A percentile compares a stretch with the other conserved stretches of the same genome.
Evolutionary conservation across 2,113 vertebrate genomes (phyloP).

Genomic region (Atrichornis clamosus): DNA sequence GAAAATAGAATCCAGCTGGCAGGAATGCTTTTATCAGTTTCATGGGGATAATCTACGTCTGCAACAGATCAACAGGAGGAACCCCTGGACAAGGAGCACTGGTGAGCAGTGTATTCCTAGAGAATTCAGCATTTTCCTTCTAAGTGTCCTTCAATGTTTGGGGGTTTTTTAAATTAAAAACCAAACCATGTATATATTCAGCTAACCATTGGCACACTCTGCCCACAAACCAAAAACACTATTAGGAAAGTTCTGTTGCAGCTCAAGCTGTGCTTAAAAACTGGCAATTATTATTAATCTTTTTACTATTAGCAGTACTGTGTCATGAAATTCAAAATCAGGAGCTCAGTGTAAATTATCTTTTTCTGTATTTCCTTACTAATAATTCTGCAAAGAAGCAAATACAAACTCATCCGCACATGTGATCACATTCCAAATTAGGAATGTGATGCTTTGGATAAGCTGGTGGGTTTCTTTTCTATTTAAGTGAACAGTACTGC

Average conservation of each 20-base stretch:
- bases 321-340: neutral
- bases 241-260: neutral
- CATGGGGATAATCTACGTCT: neutral
- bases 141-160: neutral
- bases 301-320: neutral
- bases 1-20: neutral
- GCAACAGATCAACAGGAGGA: neutral
- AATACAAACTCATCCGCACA: neutral
- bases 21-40: neutral
- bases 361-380: neutral
- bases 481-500: neutral
- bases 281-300: rapidly evolving
- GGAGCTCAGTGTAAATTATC: neutral
- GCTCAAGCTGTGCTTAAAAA: neutral
- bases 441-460: neutral
- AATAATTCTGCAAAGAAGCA: neutral
- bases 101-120: neutral
- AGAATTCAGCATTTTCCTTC: neutral
- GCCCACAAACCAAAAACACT: neutral
- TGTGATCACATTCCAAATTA: neutral
- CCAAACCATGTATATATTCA: neutral
- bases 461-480: neutral
- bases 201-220: neutral
- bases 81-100: neutral
- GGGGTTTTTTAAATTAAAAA: neutral